Percentiles rank a stretch among this genome's conserved stretches.
phyloP scores from a whole-genome alignment of 1,140 invertebrate genomes.

The Caerostris darwini region DNA sequence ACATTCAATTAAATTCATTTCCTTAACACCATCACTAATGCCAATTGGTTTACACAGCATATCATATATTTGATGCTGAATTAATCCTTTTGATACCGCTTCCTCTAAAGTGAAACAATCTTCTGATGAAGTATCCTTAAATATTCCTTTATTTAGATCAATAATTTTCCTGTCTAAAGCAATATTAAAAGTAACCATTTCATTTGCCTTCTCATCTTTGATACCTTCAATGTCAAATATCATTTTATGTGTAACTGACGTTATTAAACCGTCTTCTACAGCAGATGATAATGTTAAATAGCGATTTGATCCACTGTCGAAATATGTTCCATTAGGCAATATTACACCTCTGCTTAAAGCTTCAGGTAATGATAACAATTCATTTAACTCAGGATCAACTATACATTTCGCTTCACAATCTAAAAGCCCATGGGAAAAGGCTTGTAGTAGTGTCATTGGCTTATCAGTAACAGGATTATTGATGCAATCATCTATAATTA shows the following conservation, averaged over 20 bases:
- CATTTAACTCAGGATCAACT: constrained; percentile 87
- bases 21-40: constrained; percentile 86
- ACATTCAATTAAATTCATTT: constrained; percentile 92
- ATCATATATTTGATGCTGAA: constrained; percentile 89
- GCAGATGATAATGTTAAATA: constrained; percentile 89
- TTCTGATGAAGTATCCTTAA: constrained; percentile 88
- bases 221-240: constrained; percentile 96
- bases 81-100: constrained; percentile 82
- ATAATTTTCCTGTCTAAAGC: constrained; percentile 91
- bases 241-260: constrained; percentile 92
- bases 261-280: constrained; percentile 91
- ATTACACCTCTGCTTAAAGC: constrained; percentile 91
- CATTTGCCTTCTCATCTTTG: constrained; percentile 90
- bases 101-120: constrained; percentile 88
- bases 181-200: constrained; percentile 92
- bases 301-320: constrained; percentile 87
- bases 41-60: constrained; percentile 92
- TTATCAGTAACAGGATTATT: constrained; percentile 90
- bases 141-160: constrained; percentile 88
- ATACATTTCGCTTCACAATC: constrained; percentile 94
- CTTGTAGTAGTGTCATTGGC: constrained; percentile 90
- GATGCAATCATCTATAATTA: constrained; percentile 89
- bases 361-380: constrained; percentile 91
- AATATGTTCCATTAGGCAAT: constrained; percentile 87
- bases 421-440: constrained; percentile 91